Conservation (phyloP, 2,797 vertebrate species). For the Chloroceryle amazona region DNA sequence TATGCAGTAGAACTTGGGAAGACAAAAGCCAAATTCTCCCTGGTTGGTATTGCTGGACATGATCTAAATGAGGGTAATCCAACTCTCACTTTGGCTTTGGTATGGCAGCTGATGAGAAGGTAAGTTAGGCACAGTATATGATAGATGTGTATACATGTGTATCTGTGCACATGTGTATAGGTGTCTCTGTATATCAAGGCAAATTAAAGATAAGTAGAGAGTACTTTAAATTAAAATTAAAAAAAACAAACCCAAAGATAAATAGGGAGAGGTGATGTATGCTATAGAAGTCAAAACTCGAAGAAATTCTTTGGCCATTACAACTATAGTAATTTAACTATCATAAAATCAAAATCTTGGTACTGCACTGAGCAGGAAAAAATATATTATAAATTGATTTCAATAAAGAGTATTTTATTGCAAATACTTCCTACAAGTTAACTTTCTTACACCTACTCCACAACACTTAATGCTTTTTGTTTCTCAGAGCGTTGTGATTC, state of each 20-base stretch:
- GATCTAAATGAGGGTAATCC: slow-evolving; percentile 92
- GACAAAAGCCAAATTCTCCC: slow-evolving; percentile 90
- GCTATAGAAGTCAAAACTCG: background rate
- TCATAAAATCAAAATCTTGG: background rate
- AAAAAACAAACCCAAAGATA: background rate
- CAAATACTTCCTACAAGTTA: background rate
- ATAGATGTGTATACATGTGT: fast-evolving
- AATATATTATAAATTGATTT: background rate
- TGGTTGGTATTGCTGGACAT: slow-evolving; percentile 94
- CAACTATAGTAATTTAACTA: background rate
- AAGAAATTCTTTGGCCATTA: background rate
- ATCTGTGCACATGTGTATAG: fast-evolving
- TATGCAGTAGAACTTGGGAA: slow-evolving; percentile 94
- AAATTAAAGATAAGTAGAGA: background rate
- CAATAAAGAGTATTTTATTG: background rate
- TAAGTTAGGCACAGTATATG: slow-evolving; percentile 51
- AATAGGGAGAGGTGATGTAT: background rate
- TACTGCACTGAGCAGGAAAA: background rate
- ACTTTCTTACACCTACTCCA: background rate
- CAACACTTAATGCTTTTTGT: background rate
- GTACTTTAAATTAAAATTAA: background rate
- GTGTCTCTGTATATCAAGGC: background rate
- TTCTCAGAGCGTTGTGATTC: background rate
- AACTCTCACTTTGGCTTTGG: slow-evolving; percentile 91
- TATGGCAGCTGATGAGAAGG: slow-evolving; percentile 99